Evolutionary conservation across 2,113 vertebrate genomes (phyloP), one percentile per base, ranked within the genome.

Genomic region (Charadrius vociferus): DNA sequence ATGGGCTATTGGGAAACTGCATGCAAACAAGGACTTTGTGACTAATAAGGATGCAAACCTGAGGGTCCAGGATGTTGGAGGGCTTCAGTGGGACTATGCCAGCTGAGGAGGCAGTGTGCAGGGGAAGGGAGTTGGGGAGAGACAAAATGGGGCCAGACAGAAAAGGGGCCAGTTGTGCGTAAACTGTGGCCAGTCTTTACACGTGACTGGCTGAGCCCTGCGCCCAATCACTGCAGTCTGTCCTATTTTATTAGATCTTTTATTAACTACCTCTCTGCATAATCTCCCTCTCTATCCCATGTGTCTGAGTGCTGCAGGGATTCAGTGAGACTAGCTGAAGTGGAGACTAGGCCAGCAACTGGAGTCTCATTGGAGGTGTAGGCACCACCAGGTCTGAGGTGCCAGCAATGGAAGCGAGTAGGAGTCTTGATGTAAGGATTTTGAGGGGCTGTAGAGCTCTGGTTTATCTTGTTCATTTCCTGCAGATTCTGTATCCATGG

Each of bases 61-160:
- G 16, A 32, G 32, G 4, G 22, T 52, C 5, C 6, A 4, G 26
- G 58, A 9, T 67, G 12, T 7, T 73, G 30, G 6, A n/a, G 23
- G 23, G 18, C 3, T 2, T 66, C 34, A 12, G 7, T 67, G 52
- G 55, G 22, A 34, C 45, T 66, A 1, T 71, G 36, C 19, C 16
- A 65, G 16, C 14, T 0, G 1, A 63, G 37, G 29, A 74, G 8
- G 21, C 21, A 13, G 12, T 61, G 27, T 81, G 14, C 2, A 62
- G 34, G 27, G n/a, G 14, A 45, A 39, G 19, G 18, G 34, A 20
- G 17, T 14, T 1, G 0, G 19, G 16, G 47, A n/a, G 16, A 34
- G 13, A 10, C 37, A 61, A 55, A 52, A n/a, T 6, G 11, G n/a
- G 41, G 5, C 18, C 18, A 45, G 45, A 12, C 15, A 55, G 45